Evolutionary conservation across 2,888 invertebrate species (phyloP).

Genomic region (Diogma glabrata): DNA sequence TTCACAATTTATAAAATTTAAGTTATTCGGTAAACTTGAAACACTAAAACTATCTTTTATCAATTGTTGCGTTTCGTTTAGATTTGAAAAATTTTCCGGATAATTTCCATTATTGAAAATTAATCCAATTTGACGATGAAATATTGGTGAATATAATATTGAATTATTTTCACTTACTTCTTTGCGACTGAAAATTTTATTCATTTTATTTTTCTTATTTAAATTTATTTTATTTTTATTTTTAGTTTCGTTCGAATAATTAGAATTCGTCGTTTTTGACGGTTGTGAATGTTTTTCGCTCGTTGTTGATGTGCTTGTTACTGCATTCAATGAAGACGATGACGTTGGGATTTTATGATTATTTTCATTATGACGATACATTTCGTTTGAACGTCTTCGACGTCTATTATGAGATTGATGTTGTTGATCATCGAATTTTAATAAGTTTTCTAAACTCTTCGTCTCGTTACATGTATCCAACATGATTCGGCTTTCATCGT

Average conservation of each 20-base stretch:
- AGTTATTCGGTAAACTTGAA: constrained; percentile 52
- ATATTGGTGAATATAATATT: constrained; percentile 3
- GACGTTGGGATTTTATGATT: constrained; percentile 4
- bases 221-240: constrained; percentile 4
- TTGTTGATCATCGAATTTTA: constrained; percentile 23
- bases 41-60: constrained; percentile 24
- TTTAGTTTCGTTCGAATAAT: constrained; percentile 8
- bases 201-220: neutral
- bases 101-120: neutral
- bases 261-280: constrained; percentile 9
- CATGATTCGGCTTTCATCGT: neutral
- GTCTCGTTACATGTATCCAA: neutral
- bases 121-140: constrained; percentile 4
- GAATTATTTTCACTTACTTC: too few species aligned
- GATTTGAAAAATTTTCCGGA: neutral
- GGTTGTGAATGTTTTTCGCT: too few species aligned
- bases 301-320: neutral
- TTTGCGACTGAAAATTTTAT: neutral
- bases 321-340: neutral
- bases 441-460: constrained; percentile 8
- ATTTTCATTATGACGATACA: too few species aligned
- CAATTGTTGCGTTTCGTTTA: neutral
- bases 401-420: constrained; percentile 26
- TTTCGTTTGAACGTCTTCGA: too few species aligned
- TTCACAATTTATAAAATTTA: constrained; percentile 42